phyloP scores from a whole-genome alignment of 2,113 vertebrate species.

The Hemichromis elongatus region DNA sequence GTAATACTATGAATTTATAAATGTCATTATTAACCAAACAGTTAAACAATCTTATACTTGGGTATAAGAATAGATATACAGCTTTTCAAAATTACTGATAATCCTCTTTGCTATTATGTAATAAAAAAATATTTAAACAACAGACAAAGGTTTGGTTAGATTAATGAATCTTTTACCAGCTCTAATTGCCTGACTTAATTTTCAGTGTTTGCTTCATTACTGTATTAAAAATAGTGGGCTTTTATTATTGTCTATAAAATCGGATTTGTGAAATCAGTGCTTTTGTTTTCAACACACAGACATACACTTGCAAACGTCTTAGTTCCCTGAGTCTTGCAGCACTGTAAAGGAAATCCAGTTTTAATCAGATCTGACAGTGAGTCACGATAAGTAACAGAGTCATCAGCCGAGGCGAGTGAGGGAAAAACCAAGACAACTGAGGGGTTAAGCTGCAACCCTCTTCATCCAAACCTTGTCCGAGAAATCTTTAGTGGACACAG shows the following conservation, averaged over 20 bases:
- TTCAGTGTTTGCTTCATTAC: background rate
- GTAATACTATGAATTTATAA: background rate
- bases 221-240: background rate
- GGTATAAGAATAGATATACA: background rate
- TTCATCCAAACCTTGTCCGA: conserved; percentile 66
- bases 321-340: background rate
- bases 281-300: background rate
- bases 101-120: background rate
- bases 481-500: conserved; percentile 55
- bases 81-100: background rate
- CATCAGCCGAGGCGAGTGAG: conserved; percentile 44
- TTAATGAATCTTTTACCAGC: background rate
- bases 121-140: background rate
- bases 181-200: background rate
- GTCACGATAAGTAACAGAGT: conserved; percentile 38
- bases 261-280: background rate
- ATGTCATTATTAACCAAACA: background rate
- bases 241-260: background rate
- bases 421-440: conserved; percentile 42
- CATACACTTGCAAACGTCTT: background rate
- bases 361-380: conserved; percentile 47
- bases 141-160: background rate
- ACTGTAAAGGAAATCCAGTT: conserved; percentile 9
- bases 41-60: background rate
- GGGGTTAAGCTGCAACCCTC: conserved; percentile 62